Evolutionary conservation across 2,113 vertebrate genomes (phyloP).

Genomic region (Dasyprocta punctata): DNA sequence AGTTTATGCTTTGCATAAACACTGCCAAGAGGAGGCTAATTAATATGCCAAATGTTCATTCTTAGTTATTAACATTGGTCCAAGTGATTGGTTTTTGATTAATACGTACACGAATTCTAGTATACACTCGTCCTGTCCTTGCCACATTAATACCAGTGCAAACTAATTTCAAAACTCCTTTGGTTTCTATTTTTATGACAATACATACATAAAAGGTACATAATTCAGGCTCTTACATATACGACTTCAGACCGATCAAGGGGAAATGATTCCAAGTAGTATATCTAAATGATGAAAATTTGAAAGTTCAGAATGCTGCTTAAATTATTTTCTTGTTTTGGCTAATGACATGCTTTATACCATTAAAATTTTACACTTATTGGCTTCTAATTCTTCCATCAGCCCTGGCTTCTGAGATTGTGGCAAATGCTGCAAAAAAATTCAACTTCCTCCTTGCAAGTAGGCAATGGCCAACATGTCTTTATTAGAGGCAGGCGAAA

Average conservation of each 20-base stretch:
- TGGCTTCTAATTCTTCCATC: not conserved
- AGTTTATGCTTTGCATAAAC: not conserved
- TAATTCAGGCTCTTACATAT: not conserved
- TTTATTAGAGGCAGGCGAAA: slow-evolving; percentile 46
- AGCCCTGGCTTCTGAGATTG: not conserved
- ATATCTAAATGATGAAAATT: slow-evolving; percentile 2
- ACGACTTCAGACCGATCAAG: not conserved
- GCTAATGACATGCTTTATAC: not conserved
- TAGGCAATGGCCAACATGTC: not conserved
- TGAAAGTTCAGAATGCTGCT: not conserved
- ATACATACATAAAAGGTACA: not conserved
- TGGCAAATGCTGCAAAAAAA: slow-evolving; percentile 47
- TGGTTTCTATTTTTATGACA: not conserved
- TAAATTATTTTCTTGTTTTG: not conserved
- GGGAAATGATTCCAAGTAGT: not conserved
- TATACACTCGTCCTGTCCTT: not conserved
- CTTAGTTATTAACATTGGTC: not conserved
- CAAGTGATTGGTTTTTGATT: not conserved
- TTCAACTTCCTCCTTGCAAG: slow-evolving; percentile 35
- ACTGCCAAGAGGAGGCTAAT: not conserved
- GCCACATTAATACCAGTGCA: not conserved
- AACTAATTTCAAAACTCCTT: not conserved
- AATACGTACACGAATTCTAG: not conserved
- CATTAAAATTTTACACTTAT: not conserved
- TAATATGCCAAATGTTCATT: slow-evolving; percentile 41